Evolutionary conservation across 2,888 invertebrate genomes (phyloP).

Genomic region (Calameuta idolon): DNA sequence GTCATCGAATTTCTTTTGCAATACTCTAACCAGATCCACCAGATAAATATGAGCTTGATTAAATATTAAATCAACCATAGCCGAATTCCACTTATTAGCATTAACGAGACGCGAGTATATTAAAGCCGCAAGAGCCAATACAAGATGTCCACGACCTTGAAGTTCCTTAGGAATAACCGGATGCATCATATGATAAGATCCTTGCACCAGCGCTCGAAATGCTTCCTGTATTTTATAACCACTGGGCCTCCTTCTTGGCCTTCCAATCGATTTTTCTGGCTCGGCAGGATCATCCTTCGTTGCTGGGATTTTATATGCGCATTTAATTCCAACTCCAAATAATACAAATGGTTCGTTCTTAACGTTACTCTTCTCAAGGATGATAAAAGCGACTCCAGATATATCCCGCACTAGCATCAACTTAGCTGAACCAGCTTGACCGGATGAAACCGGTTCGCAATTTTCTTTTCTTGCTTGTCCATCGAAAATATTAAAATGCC

Average conservation of each 20-base stretch:
- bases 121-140: slow-evolving; percentile 52
- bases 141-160: slow-evolving; percentile 48
- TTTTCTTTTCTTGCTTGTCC: slow-evolving; percentile 50
- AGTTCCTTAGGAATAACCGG: slow-evolving; percentile 44
- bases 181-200: slow-evolving; percentile 54
- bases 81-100: slow-evolving; percentile 56
- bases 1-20: slow-evolving; percentile 52
- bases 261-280: slow-evolving; percentile 27
- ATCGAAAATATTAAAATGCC: slow-evolving; percentile 55
- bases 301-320: slow-evolving; percentile 32
- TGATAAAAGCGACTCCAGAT: slow-evolving; percentile 49
- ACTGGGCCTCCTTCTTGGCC: slow-evolving; percentile 45
- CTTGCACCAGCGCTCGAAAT: slow-evolving; percentile 53
- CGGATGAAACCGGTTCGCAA: slow-evolving; percentile 38
- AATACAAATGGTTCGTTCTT: slow-evolving; percentile 55
- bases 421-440: slow-evolving; percentile 46
- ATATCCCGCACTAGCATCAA: slow-evolving; percentile 52
- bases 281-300: slow-evolving; percentile 32
- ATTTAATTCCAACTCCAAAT: slow-evolving; percentile 40
- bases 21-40: slow-evolving; percentile 51
- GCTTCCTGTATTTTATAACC: slow-evolving; percentile 50
- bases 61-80: slow-evolving; percentile 58
- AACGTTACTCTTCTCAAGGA: slow-evolving; percentile 56
- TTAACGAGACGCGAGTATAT: slow-evolving; percentile 55
- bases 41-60: slow-evolving; percentile 60